Evolutionary conservation across 2,888 invertebrate genomes (phyloP).

Genomic region (Clunio marinus): DNA sequence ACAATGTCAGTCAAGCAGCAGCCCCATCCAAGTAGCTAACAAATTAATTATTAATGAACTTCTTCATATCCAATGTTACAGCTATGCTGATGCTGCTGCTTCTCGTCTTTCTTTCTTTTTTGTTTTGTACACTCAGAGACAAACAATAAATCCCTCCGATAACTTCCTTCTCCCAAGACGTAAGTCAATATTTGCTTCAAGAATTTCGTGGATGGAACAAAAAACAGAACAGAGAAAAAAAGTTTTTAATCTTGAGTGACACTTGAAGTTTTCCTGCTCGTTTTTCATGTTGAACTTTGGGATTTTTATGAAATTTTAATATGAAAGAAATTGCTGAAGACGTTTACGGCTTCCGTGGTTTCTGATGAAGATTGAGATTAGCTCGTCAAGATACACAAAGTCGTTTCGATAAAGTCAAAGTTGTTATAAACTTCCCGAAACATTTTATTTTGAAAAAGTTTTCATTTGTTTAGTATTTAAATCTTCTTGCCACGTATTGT

Average conservation of each 20-base stretch:
- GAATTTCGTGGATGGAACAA: not conserved
- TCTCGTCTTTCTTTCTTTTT: not conserved
- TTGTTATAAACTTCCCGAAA: too few relatives aligned
- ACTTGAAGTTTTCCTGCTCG: slow-evolving; percentile 28
- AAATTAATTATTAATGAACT: slow-evolving; percentile 28
- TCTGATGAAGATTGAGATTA: too few relatives aligned
- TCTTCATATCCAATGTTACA: too few relatives aligned
- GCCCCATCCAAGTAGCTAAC: not conserved
- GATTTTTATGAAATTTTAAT: slow-evolving; percentile 3
- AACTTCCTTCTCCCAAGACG: not conserved
- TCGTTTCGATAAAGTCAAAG: too few relatives aligned
- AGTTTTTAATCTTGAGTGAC: slow-evolving; percentile 37
- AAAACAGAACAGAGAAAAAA: not conserved
- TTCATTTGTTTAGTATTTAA: too few relatives aligned
- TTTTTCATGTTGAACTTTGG: slow-evolving; percentile 29
- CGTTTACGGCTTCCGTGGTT: too few relatives aligned
- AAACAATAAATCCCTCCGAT: not conserved
- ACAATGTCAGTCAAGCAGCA: slow-evolving; percentile 4
- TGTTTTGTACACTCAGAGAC: not conserved
- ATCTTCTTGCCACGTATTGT: too few relatives aligned
- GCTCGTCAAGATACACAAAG: too few relatives aligned
- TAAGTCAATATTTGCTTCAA: slow-evolving; percentile 29
- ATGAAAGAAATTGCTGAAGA: too few relatives aligned
- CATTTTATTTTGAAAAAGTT: too few relatives aligned
- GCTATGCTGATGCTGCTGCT: too few relatives aligned